Evolutionary conservation across 2,888 invertebrate genomes (phyloP).

Genomic region (Cephalotes varians): DNA sequence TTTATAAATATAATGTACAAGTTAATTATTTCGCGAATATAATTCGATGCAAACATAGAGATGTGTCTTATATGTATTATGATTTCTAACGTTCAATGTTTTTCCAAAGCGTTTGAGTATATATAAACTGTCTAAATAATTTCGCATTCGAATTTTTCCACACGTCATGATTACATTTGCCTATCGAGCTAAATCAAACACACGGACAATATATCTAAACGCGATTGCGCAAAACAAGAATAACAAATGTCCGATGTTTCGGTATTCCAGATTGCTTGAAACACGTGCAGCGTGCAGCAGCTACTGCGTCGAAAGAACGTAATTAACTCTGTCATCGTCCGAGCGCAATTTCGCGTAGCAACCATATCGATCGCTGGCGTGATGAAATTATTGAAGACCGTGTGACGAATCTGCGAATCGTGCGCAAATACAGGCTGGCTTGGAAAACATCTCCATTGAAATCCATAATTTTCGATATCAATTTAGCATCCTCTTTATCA

Average conservation of each 20-base stretch:
- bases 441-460: slow-evolving; percentile 8
- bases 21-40: background rate
- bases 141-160: background rate
- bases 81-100: background rate
- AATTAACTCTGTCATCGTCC: slow-evolving; percentile 46
- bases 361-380: slow-evolving; percentile 55
- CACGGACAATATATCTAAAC: background rate
- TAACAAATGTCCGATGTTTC: slow-evolving; percentile 45
- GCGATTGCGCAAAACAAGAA: slow-evolving; percentile 17
- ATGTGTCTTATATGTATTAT: background rate
- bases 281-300: slow-evolving; percentile 9
- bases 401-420: slow-evolving; percentile 22
- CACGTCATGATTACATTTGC: background rate
- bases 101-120: background rate
- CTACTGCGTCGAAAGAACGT: slow-evolving; percentile 39
- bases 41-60: background rate
- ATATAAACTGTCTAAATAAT: background rate
- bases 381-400: slow-evolving; percentile 44
- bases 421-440: background rate
- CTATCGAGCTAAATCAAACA: slow-evolving; percentile 14
- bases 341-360: slow-evolving; percentile 32
- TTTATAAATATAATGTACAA: background rate
- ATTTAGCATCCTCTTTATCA: background rate
- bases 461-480: background rate
- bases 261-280: slow-evolving; percentile 45